Conservation (phyloP, 1,140 invertebrate genomes). For the Zaprionus vittiger region DNA sequence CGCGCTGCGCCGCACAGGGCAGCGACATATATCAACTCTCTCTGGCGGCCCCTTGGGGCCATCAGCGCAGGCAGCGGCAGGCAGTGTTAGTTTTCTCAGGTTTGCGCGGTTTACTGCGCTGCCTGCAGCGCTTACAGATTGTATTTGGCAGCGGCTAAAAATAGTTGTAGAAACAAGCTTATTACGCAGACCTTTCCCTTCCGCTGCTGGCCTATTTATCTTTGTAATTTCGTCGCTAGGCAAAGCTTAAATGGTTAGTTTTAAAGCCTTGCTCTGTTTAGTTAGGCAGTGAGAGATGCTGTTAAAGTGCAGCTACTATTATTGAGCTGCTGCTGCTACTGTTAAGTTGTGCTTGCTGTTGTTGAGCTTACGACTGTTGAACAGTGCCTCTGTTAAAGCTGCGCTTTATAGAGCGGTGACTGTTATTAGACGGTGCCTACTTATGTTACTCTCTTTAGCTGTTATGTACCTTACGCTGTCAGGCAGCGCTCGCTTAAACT, state of each 20-base stretch:
- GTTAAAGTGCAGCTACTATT: neutral
- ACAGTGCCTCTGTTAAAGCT: neutral
- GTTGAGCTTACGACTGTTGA: neutral
- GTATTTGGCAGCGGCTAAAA: slow-evolving; percentile 27
- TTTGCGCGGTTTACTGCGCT: slow-evolving; percentile 40
- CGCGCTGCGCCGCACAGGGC: neutral
- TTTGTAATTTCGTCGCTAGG: neutral
- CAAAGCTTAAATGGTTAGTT: neutral
- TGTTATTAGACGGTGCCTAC: too few relatives aligned
- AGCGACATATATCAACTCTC: slow-evolving; percentile 52
- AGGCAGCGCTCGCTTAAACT: too few relatives aligned
- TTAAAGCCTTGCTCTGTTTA: neutral
- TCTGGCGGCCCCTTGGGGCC: neutral
- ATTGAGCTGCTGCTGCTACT: neutral
- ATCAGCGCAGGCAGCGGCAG: neutral
- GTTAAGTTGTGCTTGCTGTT: neutral
- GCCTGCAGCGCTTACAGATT: slow-evolving; percentile 38
- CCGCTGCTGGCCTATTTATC: neutral
- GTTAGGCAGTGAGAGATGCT: neutral
- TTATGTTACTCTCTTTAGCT: too few relatives aligned
- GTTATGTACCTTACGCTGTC: too few relatives aligned
- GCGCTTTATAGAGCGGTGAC: too few relatives aligned
- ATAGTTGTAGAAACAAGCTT: slow-evolving; percentile 28
- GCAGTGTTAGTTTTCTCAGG: slow-evolving; percentile 43
- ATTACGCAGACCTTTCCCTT: neutral